Conservation (phyloP, 2,888 invertebrate genomes). For the Mythimna albipuncta region DNA sequence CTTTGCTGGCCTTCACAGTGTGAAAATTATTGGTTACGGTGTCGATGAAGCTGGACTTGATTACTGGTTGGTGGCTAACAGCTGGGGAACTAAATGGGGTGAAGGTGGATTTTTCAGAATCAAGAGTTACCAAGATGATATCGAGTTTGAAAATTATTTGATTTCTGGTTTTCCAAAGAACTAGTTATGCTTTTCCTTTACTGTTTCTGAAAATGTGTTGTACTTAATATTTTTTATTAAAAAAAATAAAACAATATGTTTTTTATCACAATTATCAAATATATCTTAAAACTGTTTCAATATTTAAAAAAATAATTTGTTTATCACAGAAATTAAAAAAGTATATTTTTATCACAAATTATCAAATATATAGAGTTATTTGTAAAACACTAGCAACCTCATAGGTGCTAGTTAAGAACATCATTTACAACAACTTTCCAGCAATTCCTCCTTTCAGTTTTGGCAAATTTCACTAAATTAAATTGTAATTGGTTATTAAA, state of each 20-base stretch:
- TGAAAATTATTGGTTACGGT: slow-evolving; percentile 54
- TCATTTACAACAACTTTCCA: too few species aligned
- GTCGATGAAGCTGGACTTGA: slow-evolving; percentile 30
- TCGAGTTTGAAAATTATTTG: slow-evolving; percentile 10
- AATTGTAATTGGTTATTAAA: too few species aligned
- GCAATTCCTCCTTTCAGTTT: too few species aligned
- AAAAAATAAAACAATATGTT: not conserved
- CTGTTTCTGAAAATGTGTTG: not conserved
- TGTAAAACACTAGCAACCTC: too few species aligned
- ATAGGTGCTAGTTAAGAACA: too few species aligned
- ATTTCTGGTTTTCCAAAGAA: slow-evolving; percentile 32
- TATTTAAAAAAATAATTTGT: too few species aligned
- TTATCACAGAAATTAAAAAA: too few species aligned
- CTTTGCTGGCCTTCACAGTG: fast-evolving
- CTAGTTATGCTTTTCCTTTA: not conserved
- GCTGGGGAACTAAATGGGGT: slow-evolving; percentile 36
- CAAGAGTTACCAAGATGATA: not conserved
- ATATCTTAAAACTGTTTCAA: too few species aligned
- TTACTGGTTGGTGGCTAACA: slow-evolving; percentile 57
- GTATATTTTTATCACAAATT: too few species aligned
- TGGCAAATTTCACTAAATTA: too few species aligned
- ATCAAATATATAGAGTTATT: too few species aligned
- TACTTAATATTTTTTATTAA: too few species aligned
- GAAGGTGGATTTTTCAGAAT: slow-evolving; percentile 42
- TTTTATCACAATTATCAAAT: not conserved